Base-by-base conservation (phyloP, 2,888 invertebrate genomes). In the Nebria brevicollis region DNA sequence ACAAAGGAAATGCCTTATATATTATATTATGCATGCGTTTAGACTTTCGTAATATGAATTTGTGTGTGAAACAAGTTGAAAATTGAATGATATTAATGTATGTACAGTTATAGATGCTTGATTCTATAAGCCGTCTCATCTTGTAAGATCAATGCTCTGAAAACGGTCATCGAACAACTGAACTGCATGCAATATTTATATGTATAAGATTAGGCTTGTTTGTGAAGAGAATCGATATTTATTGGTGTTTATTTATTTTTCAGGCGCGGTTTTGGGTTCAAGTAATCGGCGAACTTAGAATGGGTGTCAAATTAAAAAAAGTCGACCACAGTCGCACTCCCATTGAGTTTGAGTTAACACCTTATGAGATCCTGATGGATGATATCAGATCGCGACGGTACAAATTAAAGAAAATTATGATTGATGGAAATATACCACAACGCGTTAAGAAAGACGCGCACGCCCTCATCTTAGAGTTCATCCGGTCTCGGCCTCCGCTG, bases 301-400 rank as follows among this genome's bases (percentile, higher is more conserved):
- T 95, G 88, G 98, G 98, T 34, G 97, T 98, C 8, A 95, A 97
- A 88, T 91, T 98, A 88, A 98, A 97, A 91, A 98, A 98, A 89
- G 94, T 95, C 42, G 93, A 94, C 88, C 92, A 92, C 88, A 93
- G 94, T 83, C 91, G 94, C 86, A 93, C 95, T 11, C 95, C 95
- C 8, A 94, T 96, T 83, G 97, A 98, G 89, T 98, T 95, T 89
- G 97, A 97, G 89, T 90, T 98, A 85, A 98, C 98, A 72, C 98
- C 98, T 13, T 98, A 98, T 87, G 98, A 98, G 90, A 97, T 97
- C 87, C 92, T 98, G 81, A 97, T 98, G 95, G 97, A 98, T 88
- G 98, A 98, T 88, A 98, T 98, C 87, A 92, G 97, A 85, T 94
- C 96, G 83, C 93, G 96, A 88, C 92, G 97, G 87, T 98, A 97